Conservation (phyloP, 2,113 vertebrate genomes). For the Vulpes ferrilata region DNA sequence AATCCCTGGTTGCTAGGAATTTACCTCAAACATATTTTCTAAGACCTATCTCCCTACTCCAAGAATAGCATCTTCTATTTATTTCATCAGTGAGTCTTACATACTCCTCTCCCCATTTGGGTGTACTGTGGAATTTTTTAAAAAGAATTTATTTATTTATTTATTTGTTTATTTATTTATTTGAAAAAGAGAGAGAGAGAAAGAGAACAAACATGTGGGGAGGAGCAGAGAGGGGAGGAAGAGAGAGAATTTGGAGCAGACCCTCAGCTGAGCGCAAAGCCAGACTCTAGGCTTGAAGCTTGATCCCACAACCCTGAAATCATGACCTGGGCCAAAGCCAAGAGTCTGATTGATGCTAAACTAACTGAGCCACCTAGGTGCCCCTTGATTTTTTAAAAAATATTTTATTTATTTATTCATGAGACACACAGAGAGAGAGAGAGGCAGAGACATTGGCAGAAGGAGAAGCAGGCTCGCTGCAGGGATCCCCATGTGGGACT, state of each 20-base stretch:
- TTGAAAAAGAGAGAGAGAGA: neutral
- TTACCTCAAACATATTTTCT: conserved; percentile 19
- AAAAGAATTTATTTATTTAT: neutral
- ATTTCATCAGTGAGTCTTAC: neutral
- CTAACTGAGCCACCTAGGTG: neutral
- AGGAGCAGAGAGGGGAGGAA: neutral
- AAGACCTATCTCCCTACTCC: neutral
- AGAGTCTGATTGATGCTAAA: neutral
- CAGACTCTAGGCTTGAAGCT: neutral
- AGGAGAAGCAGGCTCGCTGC: too few relatives aligned
- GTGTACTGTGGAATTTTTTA: neutral
- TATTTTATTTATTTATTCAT: too few relatives aligned
- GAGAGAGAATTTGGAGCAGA: neutral
- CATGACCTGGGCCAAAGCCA: neutral
- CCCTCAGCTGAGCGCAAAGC: too few relatives aligned
- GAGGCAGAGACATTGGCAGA: too few relatives aligned
- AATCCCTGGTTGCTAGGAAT: neutral
- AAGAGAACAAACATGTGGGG: too few relatives aligned
- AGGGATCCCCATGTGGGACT: too few relatives aligned
- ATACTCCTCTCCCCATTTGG: neutral
- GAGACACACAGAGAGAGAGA: too few relatives aligned
- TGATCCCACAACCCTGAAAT: neutral
- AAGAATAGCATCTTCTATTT: conserved; percentile 8
- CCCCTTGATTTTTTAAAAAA: neutral
- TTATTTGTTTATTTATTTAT: neutral